A percentile compares a stretch with the other conserved stretches of the same genome.
These are phyloP conservation scores for Drosophila nasuta DNA, from an alignment of 1,140 invertebrate genomes.

Conservation along the genomic window DNA sequence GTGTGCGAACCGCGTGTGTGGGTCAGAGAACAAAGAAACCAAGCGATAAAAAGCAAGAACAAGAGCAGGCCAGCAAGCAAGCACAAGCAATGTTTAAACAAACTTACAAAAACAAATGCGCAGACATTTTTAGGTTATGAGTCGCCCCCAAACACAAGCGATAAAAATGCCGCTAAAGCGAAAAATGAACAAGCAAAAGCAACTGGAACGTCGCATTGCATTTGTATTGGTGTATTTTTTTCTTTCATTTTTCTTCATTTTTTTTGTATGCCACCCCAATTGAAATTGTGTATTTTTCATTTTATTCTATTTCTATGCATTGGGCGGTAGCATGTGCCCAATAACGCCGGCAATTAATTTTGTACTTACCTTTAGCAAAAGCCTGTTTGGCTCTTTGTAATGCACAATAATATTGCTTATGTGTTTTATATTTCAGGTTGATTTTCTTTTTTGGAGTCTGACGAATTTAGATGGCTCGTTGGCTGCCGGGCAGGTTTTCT, in stretches of 20 bases:
- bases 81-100: slow-evolving; percentile 59
- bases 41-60: slow-evolving; percentile 34
- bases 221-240: slow-evolving; percentile 23
- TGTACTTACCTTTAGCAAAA: slow-evolving; percentile 41
- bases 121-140: slow-evolving; percentile 69
- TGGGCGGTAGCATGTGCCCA: slow-evolving; percentile 35
- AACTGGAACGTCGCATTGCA: slow-evolving; percentile 17
- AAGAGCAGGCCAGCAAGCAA: slow-evolving; percentile 20
- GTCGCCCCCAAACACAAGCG: slow-evolving; percentile 34
- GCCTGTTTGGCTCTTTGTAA: slow-evolving; percentile 39
- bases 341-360: slow-evolving; percentile 23
- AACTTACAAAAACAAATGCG: slow-evolving; percentile 72
- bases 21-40: slow-evolving; percentile 64
- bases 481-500: slow-evolving; percentile 22
- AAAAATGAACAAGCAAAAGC: slow-evolving; percentile 22
- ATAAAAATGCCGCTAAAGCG: slow-evolving; percentile 66
- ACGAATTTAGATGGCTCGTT: slow-evolving; percentile 14
- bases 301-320: neutral
- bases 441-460: slow-evolving; percentile 9
- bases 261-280: slow-evolving; percentile 37
- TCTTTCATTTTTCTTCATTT: neutral
- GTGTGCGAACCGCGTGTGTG: slow-evolving; percentile 68
- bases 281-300: slow-evolving; percentile 18
- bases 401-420: slow-evolving; percentile 59
- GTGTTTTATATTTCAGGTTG: slow-evolving; percentile 29